Conservation (phyloP, 2,888 invertebrate species). For the Tipula lateralis region DNA sequence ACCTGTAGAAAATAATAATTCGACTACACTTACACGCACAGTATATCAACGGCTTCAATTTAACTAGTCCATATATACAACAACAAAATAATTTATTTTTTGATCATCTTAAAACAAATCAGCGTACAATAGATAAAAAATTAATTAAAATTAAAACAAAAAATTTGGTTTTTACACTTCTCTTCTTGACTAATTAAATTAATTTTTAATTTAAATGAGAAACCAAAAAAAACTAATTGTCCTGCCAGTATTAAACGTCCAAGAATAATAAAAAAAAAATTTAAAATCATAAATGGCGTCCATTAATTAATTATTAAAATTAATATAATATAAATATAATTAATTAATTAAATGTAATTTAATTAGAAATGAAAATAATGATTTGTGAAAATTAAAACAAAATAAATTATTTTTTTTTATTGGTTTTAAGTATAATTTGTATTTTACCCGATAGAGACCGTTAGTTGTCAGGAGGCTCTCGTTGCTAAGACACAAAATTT, state of each 20-base stretch:
- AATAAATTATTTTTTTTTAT: neutral
- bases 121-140: neutral
- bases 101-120: neutral
- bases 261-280: slow-evolving; percentile 2
- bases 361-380: slow-evolving; percentile 6
- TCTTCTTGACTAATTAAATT: neutral
- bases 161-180: neutral
- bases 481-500: too few species aligned
- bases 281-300: slow-evolving; percentile 26
- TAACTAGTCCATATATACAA: neutral
- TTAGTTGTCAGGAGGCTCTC: too few species aligned
- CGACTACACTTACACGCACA: neutral
- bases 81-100: slow-evolving; percentile 1
- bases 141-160: neutral
- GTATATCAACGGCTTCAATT: neutral
- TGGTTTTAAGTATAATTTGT: neutral
- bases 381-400: neutral
- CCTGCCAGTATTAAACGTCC: slow-evolving; percentile 29
- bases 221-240: slow-evolving; percentile 25
- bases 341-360: slow-evolving; percentile 20
- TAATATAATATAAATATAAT: neutral
- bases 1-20: too few species aligned
- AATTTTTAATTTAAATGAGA: neutral
- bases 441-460: too few species aligned
- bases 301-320: slow-evolving; percentile 20